phyloP scores from a whole-genome alignment of 2,888 invertebrate genomes.

The Chaitophorus viminalis region DNA sequence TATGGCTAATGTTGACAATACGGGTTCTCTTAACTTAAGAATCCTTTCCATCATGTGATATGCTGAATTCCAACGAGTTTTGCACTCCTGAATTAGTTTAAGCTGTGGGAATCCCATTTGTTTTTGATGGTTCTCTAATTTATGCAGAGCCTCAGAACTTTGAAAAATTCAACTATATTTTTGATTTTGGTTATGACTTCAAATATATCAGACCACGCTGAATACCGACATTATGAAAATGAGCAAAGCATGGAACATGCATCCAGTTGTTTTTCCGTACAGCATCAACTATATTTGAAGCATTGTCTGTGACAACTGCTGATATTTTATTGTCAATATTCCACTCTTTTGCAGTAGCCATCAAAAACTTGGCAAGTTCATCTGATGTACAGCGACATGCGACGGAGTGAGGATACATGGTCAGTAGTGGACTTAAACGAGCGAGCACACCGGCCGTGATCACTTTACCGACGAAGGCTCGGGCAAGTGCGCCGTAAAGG shows the following conservation, averaged over 20 bases:
- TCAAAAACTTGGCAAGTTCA: background rate
- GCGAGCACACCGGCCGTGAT: too few relatives aligned
- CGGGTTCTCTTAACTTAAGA: background rate
- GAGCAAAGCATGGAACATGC: slow-evolving; percentile 24
- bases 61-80: slow-evolving; percentile 9
- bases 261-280: background rate
- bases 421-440: too few relatives aligned
- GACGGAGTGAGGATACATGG: too few relatives aligned
- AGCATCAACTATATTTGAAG: slow-evolving; percentile 6
- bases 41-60: slow-evolving; percentile 14
- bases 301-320: slow-evolving; percentile 3
- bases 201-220: background rate
- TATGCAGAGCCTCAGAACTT: slow-evolving; percentile 2
- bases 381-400: too few relatives aligned
- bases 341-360: background rate
- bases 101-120: background rate
- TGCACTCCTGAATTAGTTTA: slow-evolving; percentile 19
- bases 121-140: background rate
- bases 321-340: slow-evolving; percentile 36
- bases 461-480: too few relatives aligned
- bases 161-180: slow-evolving; percentile 13
- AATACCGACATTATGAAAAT: background rate
- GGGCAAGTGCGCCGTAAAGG: too few relatives aligned
- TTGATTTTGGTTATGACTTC: slow-evolving; percentile 16
- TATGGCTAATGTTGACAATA: slow-evolving; percentile 33